These are phyloP conservation scores for Danionella cerebrum DNA, from an alignment of 2,113 vertebrate genomes.

Conservation along the genomic window DNA sequence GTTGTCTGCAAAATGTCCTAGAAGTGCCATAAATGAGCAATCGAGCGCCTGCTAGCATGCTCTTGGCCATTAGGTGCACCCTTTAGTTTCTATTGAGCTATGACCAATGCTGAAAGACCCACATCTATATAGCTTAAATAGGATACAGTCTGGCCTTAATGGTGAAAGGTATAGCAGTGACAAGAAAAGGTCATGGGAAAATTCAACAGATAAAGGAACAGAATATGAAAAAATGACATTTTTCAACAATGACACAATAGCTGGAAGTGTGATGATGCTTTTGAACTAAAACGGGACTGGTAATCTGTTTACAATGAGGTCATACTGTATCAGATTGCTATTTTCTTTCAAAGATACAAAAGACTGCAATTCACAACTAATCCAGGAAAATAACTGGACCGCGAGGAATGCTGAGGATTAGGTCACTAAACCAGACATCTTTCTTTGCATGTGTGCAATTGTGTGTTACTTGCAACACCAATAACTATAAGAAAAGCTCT, in stretches of 20 bases:
- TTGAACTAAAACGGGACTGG: background rate
- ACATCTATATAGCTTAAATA: background rate
- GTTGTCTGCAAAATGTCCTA: background rate
- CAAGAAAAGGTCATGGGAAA: conserved; percentile 11
- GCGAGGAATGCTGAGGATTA: too few species aligned
- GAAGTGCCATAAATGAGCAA: background rate
- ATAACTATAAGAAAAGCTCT: too few species aligned
- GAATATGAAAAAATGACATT: conserved; percentile 7
- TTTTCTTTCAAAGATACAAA: background rate
- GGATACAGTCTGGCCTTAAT: too few species aligned
- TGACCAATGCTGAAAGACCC: conserved; percentile 22
- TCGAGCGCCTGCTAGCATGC: background rate
- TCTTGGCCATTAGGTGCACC: background rate
- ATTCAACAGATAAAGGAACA: background rate
- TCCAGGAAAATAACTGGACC: too few species aligned
- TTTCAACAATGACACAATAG: too few species aligned
- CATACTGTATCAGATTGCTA: background rate
- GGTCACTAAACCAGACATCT: too few species aligned
- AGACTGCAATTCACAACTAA: too few species aligned
- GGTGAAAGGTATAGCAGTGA: background rate
- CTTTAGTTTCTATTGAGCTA: conserved; percentile 9
- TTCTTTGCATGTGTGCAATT: too few species aligned
- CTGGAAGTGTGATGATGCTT: too few species aligned
- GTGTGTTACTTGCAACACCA: too few species aligned
- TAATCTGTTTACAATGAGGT: background rate